phyloP scores from a whole-genome alignment of 2,888 invertebrate genomes.

The Oscheius sp. region DNA sequence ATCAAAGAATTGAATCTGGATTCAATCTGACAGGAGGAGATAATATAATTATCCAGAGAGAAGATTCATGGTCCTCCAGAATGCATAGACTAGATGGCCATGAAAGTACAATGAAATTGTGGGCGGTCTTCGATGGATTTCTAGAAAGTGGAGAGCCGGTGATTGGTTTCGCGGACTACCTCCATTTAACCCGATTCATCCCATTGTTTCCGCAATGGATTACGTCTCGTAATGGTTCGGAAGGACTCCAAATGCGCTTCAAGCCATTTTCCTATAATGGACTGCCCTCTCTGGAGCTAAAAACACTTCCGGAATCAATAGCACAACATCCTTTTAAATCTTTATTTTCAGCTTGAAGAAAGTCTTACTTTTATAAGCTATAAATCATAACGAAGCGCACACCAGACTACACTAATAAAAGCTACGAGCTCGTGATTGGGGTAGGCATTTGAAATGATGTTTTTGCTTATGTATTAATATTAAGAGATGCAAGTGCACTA shows the following conservation, averaged over 20 bases:
- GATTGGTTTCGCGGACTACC: conserved; percentile 8
- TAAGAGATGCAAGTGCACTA: conserved; percentile 19
- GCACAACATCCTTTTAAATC: conserved; percentile 14
- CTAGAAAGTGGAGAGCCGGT: background rate
- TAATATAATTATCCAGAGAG: background rate
- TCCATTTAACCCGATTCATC: conserved; percentile 22
- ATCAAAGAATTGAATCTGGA: background rate
- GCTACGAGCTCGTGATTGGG: conserved; percentile 25
- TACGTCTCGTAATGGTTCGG: conserved; percentile 8
- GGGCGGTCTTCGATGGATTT: background rate
- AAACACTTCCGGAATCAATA: background rate
- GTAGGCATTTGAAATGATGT: conserved; percentile 27
- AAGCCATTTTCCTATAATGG: background rate
- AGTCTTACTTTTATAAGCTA: conserved; percentile 24
- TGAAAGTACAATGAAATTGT: background rate
- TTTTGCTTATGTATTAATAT: conserved; percentile 4
- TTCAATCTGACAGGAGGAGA: background rate
- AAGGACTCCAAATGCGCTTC: background rate
- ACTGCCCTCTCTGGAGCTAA: background rate
- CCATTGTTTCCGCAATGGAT: conserved; percentile 20
- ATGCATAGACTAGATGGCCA: too few species aligned
- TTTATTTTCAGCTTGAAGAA: conserved; percentile 8
- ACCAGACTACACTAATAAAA: conserved; percentile 21
- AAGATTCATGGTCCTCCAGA: background rate
- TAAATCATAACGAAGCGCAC: conserved; percentile 15